Conservation (phyloP, 2,797 vertebrate species). For the Synanceia verrucosa region DNA sequence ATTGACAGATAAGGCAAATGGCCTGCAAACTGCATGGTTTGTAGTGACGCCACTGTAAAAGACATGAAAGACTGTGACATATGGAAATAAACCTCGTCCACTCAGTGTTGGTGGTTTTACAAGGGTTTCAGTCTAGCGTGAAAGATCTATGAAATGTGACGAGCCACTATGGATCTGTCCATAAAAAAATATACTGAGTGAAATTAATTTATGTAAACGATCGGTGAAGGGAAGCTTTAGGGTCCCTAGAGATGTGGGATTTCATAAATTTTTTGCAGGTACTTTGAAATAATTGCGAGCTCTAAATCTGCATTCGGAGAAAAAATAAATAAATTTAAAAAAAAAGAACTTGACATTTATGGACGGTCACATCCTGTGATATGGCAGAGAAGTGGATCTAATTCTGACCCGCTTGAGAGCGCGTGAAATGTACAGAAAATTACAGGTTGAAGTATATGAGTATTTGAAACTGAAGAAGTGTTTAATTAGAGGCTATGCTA, state of each 20-base stretch:
- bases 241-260: slow-evolving; percentile 66
- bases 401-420: slow-evolving; percentile 27
- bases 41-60: slow-evolving; percentile 70
- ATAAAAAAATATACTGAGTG: slow-evolving; percentile 78
- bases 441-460: slow-evolving; percentile 52
- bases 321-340: too few relatives aligned
- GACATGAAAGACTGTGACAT: slow-evolving; percentile 52
- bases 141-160: slow-evolving; percentile 78
- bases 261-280: slow-evolving; percentile 81
- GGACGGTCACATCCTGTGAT: slow-evolving; percentile 71
- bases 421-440: slow-evolving; percentile 60
- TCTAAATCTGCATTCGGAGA: slow-evolving; percentile 88
- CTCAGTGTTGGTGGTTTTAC: slow-evolving; percentile 71
- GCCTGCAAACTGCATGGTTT: slow-evolving; percentile 60
- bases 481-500: slow-evolving; percentile 73
- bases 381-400: slow-evolving; percentile 48
- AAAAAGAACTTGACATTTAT: slow-evolving; percentile 83
- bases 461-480: slow-evolving; percentile 59
- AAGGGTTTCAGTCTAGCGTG: slow-evolving; percentile 67
- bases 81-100: slow-evolving; percentile 73
- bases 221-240: slow-evolving; percentile 57
- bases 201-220: slow-evolving; percentile 89
- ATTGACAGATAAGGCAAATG: slow-evolving; percentile 57
- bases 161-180: slow-evolving; percentile 78
- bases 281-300: slow-evolving; percentile 84